A percentile compares a stretch with the other conserved stretches of the same genome.
Evolutionary conservation across 2,113 vertebrate species (phyloP).

Genomic region (Pipra filicauda): DNA sequence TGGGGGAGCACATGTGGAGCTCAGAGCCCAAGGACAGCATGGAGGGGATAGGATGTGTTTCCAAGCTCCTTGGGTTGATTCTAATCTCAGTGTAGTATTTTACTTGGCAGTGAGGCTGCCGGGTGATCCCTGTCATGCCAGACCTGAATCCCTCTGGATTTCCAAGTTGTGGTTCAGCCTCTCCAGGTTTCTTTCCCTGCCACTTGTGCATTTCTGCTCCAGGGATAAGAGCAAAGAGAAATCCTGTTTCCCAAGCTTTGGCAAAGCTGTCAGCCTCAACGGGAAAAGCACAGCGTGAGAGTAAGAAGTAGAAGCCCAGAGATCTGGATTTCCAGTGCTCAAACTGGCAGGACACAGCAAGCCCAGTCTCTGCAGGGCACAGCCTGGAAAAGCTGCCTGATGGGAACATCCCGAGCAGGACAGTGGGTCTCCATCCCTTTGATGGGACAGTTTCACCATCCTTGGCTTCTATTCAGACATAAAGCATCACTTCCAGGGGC

Average conservation of each 20-base stretch:
- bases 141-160: background rate
- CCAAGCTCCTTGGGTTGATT: background rate
- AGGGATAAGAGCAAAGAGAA: background rate
- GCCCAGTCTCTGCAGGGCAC: background rate
- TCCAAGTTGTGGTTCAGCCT: background rate
- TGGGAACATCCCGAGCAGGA: background rate
- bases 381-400: background rate
- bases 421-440: background rate
- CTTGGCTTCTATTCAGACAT: background rate
- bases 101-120: background rate
- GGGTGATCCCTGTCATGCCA: background rate
- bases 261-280: background rate
- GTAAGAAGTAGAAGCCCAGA: background rate
- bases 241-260: background rate
- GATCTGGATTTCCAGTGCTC: background rate
- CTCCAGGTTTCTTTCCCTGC: background rate
- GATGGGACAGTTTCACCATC: background rate
- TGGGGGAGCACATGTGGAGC: background rate
- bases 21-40: background rate
- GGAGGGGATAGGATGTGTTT: background rate
- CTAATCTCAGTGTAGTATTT: background rate
- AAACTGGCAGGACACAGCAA: background rate
- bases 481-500: background rate
- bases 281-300: background rate
- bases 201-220: background rate